Base-by-base conservation (phyloP, 2,888 invertebrate genomes). In the Ophion obscuratus region DNA sequence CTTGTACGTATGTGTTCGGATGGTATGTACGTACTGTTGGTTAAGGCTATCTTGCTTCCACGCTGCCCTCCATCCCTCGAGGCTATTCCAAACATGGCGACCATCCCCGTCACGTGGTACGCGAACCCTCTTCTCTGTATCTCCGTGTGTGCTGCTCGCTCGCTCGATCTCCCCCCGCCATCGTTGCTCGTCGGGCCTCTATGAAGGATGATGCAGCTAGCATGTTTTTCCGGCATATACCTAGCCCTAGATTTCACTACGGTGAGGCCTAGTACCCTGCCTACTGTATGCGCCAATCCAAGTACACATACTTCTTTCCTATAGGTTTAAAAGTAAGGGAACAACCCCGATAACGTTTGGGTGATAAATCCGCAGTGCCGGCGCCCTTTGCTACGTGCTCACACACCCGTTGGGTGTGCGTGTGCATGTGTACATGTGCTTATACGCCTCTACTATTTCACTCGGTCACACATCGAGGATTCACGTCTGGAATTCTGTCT, bases 61-160 rank as follows among this genome's bases (percentile, higher is more conserved):
- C 71, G 53, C 67, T 74, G 20, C 44, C 76, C 61, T 77, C 64
- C 71, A 64, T 40, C 71, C 85, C 84, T 44, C 36, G 75, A 11
- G 75, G 59, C 79, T 71, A 82, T 84, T 73, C 76, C 89, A 89
- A 93, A 92, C 91, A 93, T 93, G 93, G 93, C 93, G 91, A 87
- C 88, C 85, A 83, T 76, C 83, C 70, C 70, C 85, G 90, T 92
- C 91, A 91, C 91, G 91, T 90, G 90, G 88, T 88, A 79, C 87
- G 85, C 70, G 73, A 77, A 85, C 85, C 59, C 76, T 47, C 47
- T 59, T 66, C 68, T 57, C 87, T 59, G 68, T 77, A 78, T 78
- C 87, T 61, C 31, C 57, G 82, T 53, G 71, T 20, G 59, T 62
- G 79, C 64, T 77, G 68, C 74, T 68, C 73, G 80, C 47, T 24